phyloP scores from a whole-genome alignment of 2,888 invertebrate species.

The Coelogynopora nodosa region DNA sequence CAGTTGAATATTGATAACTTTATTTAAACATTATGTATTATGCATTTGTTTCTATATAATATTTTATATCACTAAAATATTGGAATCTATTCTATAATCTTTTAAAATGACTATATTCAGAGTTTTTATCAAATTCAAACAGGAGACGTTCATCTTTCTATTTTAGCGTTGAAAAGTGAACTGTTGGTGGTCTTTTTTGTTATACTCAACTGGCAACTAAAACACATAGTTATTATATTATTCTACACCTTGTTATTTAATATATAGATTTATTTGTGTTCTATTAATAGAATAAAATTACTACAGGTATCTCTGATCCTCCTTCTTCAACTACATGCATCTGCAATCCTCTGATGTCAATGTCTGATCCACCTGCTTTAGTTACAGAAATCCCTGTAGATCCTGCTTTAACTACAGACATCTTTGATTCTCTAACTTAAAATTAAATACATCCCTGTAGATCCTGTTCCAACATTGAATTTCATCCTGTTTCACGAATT shows the following conservation, averaged over 20 bases:
- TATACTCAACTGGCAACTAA: background rate
- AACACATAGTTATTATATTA: background rate
- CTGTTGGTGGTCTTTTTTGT: background rate
- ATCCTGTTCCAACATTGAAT: no score
- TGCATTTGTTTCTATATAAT: background rate
- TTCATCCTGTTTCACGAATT: no score
- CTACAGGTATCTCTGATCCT: background rate
- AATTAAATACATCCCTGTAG: no score
- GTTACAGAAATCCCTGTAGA: no score
- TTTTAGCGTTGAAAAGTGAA: background rate
- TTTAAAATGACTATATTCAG: background rate
- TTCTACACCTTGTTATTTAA: background rate
- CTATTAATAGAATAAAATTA: background rate
- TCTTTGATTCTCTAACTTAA: no score
- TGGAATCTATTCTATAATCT: background rate
- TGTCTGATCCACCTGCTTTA: no score
- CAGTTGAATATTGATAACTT: background rate
- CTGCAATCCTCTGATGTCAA: no score
- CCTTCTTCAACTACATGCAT: background rate
- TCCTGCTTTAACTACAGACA: no score
- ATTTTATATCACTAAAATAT: background rate
- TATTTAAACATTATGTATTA: background rate
- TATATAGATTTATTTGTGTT: background rate
- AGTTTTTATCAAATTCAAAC: background rate
- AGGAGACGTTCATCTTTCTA: background rate